Conservation (phyloP, 2,113 vertebrate genomes). For the Mobula hypostoma region DNA sequence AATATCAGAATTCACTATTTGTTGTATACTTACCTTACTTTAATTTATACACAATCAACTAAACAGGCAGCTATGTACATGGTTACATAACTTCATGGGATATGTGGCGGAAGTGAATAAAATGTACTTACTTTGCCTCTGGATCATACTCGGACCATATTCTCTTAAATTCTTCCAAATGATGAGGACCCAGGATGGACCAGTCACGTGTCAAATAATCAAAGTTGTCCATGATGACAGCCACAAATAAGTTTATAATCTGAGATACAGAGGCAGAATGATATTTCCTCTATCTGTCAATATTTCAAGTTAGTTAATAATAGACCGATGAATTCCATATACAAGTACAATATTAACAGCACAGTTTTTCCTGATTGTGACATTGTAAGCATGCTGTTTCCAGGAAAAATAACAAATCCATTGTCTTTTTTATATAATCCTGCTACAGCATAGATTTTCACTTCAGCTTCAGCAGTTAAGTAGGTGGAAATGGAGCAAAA, state of each 20-base stretch:
- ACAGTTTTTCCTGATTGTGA: background rate
- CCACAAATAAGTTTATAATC: conserved; percentile 98
- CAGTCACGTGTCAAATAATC: conserved; percentile 97
- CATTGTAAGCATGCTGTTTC: background rate
- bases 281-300: background rate
- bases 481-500: background rate
- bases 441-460: background rate
- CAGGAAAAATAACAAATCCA: background rate
- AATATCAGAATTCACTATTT: background rate
- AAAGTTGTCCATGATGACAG: conserved; percentile 99
- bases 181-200: conserved; percentile 96
- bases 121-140: conserved; percentile 85
- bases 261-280: conserved; percentile 45
- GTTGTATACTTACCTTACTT: background rate
- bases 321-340: background rate
- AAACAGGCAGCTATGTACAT: background rate
- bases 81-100: background rate
- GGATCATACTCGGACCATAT: conserved; percentile 99
- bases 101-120: background rate
- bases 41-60: background rate
- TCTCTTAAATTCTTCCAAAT: conserved; percentile 96
- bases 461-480: background rate
- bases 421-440: background rate
- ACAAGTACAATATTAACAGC: background rate
- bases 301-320: background rate